A percentile compares a stretch with the other conserved stretches of the same genome.
Conservation (phyloP, 2,888 invertebrate species). For the Drosophila meridionalis region DNA sequence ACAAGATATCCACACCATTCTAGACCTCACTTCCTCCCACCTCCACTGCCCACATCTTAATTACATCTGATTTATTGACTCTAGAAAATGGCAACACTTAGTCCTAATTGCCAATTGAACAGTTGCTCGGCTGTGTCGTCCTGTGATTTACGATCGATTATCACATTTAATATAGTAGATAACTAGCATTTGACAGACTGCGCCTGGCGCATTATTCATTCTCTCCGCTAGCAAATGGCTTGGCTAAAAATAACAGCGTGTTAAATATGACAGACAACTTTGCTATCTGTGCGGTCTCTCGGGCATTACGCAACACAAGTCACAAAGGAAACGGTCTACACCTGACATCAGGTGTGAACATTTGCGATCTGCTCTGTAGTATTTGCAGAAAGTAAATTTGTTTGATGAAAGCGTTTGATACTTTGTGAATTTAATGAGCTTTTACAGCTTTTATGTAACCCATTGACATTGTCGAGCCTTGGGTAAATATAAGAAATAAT, state of each 20-base stretch:
- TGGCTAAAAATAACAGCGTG: slow-evolving; percentile 43
- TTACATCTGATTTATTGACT: slow-evolving; percentile 59
- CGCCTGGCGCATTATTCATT: slow-evolving; percentile 2
- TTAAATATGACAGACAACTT: slow-evolving; percentile 45
- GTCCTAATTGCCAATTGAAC: slow-evolving; percentile 48
- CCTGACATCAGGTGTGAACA: slow-evolving; percentile 12
- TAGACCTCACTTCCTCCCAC: slow-evolving; percentile 35
- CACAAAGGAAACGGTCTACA: background rate
- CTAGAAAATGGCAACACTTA: slow-evolving; percentile 34
- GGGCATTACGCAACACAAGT: slow-evolving; percentile 36
- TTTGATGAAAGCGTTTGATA: background rate
- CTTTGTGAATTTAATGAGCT: background rate
- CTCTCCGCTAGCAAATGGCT: slow-evolving; percentile 21
- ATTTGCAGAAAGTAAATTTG: background rate
- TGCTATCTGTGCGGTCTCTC: slow-evolving; percentile 18
- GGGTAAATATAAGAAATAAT: background rate
- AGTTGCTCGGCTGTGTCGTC: slow-evolving; percentile 21
- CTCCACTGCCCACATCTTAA: slow-evolving; percentile 22
- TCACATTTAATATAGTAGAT: slow-evolving; percentile 19
- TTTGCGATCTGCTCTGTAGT: background rate
- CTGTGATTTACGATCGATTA: slow-evolving; percentile 36
- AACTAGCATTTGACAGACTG: slow-evolving; percentile 7
- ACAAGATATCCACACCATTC: slow-evolving; percentile 50
- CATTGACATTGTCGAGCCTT: background rate
- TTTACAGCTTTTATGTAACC: background rate